Conservation (phyloP, 2,113 vertebrate genomes). For the Meleagris gallopavo region DNA sequence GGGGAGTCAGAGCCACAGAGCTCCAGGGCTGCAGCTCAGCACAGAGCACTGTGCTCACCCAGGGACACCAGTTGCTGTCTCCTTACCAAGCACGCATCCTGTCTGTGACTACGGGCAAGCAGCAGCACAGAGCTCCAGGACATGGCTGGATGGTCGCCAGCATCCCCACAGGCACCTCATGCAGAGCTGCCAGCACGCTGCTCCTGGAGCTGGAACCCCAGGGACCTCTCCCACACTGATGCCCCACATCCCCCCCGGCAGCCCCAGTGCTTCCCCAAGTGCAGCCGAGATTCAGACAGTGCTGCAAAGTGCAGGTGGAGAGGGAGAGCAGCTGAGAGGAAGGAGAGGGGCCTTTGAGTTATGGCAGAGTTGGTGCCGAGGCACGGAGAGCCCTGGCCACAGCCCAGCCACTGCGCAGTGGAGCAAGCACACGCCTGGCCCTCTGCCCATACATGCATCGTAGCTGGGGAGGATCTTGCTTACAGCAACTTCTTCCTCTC, state of each 20-base stretch:
- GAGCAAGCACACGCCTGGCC: background rate
- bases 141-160: too few relatives aligned
- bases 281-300: accelerated
- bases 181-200: background rate
- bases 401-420: accelerated
- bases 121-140: background rate
- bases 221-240: too few relatives aligned
- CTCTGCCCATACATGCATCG: background rate
- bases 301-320: background rate
- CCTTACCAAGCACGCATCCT: background rate
- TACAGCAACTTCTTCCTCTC: background rate
- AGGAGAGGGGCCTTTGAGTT: background rate
- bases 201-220: background rate
- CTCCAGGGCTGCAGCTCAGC: background rate
- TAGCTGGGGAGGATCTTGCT: background rate
- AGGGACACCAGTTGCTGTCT: background rate
- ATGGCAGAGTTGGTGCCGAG: background rate
- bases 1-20: background rate
- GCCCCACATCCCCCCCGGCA: background rate
- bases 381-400: background rate
- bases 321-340: background rate
- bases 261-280: background rate
- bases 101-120: background rate
- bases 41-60: background rate
- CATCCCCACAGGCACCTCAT: too few relatives aligned